Evolutionary conservation across 2,797 vertebrate species (phyloP), one percentile per base, ranked within the genome.

Genomic region (Catostomus latipinnis): DNA sequence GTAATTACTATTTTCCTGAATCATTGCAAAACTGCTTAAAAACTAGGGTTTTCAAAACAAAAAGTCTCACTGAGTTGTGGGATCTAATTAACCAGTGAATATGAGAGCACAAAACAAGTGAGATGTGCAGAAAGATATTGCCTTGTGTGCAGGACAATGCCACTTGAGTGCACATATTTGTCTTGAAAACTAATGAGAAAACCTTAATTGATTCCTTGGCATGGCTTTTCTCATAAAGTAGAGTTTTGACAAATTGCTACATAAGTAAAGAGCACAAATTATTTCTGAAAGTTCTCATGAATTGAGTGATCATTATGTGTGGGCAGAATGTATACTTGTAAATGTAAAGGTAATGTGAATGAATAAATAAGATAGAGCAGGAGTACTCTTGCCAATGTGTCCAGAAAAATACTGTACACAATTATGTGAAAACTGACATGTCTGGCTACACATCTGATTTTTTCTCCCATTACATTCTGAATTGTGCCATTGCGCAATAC

Each of bases 271-370:
- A 4, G n/a, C 46, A n/a, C 65, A 60, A 22, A 60, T 69, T 16
- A 50, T 13, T 6, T 48, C 6, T 57, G 53, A 63, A 67, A n/a
- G 52, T 54, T 66, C 14, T 76, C 12, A 68, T 68, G 34, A 58
- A 34, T 68, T 0, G 1, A 65, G 16, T 1, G 4, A 1, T 8
- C 0, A 8, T 67, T 48, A 58, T 22, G 16, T 57, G 53, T 50
- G 16, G 12, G 45, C 16, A 58, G 45, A 56, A 54, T 22, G 12
- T 50, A 57, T 58, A 45, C 46, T 6, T 58, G 53, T 66, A 68
- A 49, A 68, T 76, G 6, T 58, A 68, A 50, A 13, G 10, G 49
- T 68, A 49, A 65, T 43, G 13, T 68, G 6, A 76, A 60, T 13
- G 0, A 67, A 14, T 5, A 6, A 43, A 60, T 34, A 60, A 16